Evolutionary conservation across 92 coral and sea anemone genomes (phyloP), one percentile per base, ranked within the genome.

Genomic region (Zoanthus sansibaricus): DNA sequence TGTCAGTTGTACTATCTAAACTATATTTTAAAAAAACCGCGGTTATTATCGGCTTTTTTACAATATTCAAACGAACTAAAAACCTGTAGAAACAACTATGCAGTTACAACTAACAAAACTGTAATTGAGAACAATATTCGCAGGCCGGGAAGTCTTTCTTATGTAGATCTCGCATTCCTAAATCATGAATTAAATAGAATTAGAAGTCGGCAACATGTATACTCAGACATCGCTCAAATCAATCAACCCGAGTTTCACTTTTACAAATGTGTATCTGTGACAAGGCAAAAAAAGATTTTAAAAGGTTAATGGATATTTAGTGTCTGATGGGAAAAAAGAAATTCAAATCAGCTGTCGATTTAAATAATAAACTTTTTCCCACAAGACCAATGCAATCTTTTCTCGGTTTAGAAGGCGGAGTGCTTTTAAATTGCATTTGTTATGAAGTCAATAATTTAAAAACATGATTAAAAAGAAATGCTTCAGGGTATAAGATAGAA

Each of bases 311-410:
- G 64, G 48, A 1, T 46, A 13, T 80, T 80, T 62, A 46, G 25
- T 44, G 66, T 47, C 62, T 66, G 44, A 47, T 48, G 85, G 85
- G 47, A 80, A 52, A 54, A 9, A 4, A 66, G 85, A 49, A 44
- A 5, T 14, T 67, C 14, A 67, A 45, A 64, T 62, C 15, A 52
- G 47, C 85, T 64, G 61, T 49, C 47, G 46, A 49, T 46, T 46
- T 45, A 30, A 62, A 64, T 11, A 49, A 10, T 2, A 17, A 45
- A 42, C 17, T 10, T 45, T 68, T 80, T 68, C 18, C 4, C 74
- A n/a, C 44, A 20, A 15, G 33, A 64, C 47, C 13, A 67, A 46
- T 25, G 64, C 31, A 21, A 18, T 48, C n/a, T 8, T 59, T 46
- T 25, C 33, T 20, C 25, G 25, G 31, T 69, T 31, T 7, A 12